phyloP scores from a whole-genome alignment of 2,888 invertebrate species.

The Biston betularia region DNA sequence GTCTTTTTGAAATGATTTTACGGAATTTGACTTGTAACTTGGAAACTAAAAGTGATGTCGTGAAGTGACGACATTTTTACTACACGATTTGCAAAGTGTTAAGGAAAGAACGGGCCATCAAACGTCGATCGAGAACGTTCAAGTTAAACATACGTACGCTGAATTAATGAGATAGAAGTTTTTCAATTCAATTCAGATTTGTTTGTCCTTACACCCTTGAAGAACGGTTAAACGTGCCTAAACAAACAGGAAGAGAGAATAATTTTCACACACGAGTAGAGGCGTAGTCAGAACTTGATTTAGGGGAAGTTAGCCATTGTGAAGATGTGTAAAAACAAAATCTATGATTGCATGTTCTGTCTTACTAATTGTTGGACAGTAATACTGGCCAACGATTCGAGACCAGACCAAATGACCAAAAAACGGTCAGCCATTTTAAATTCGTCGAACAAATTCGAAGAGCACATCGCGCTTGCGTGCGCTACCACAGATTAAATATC shows the following conservation, averaged over 20 bases:
- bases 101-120: constrained; percentile 7
- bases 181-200: constrained; percentile 48
- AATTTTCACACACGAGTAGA: constrained; percentile 47
- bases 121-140: constrained; percentile 19
- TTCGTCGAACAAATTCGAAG: too few relatives aligned
- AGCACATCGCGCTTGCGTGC: too few relatives aligned
- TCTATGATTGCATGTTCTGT: not conserved
- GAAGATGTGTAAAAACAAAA: too few relatives aligned
- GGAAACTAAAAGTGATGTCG: not conserved
- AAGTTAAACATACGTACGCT: constrained; percentile 32
- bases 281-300: constrained; percentile 25
- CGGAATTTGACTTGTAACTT: too few relatives aligned
- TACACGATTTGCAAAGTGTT: not conserved
- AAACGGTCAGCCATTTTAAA: too few relatives aligned
- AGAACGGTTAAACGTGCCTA: constrained; percentile 53
- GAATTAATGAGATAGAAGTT: constrained; percentile 44
- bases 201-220: constrained; percentile 49
- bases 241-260: constrained; percentile 56
- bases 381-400: too few relatives aligned
- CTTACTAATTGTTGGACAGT: not conserved
- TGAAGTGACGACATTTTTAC: not conserved
- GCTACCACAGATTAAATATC: too few relatives aligned
- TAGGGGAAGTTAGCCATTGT: not conserved
- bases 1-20: too few relatives aligned
- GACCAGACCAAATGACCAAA: too few relatives aligned